Conservation (phyloP, 2,797 vertebrate species). For the Alcedo atthis region DNA sequence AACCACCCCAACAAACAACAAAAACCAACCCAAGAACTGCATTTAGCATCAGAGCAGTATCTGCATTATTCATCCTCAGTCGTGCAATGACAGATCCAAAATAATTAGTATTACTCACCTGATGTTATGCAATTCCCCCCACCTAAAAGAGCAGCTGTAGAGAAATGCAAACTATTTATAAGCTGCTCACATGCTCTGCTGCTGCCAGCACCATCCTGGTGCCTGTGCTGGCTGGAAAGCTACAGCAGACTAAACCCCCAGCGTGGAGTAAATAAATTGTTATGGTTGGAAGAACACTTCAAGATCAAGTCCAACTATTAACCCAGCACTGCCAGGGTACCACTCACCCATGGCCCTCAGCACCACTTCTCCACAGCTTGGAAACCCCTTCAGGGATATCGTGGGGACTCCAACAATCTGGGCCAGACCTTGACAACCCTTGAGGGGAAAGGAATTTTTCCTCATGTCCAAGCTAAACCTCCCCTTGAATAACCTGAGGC, state of each 20-base stretch:
- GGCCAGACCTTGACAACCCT: neutral
- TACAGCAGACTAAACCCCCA: neutral
- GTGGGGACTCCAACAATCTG: neutral
- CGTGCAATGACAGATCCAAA: slow-evolving; percentile 51
- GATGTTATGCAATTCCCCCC: slow-evolving; percentile 46
- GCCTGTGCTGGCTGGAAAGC: neutral
- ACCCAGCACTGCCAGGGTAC: neutral
- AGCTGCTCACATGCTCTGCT: neutral
- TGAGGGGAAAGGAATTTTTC: neutral
- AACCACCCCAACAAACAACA: neutral
- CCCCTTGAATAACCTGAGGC: neutral
- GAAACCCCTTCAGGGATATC: neutral
- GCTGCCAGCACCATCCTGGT: neutral
- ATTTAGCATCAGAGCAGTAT: slow-evolving; percentile 13
- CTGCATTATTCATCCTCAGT: slow-evolving; percentile 70
- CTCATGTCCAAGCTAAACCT: neutral
- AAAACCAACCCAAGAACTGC: slow-evolving; percentile 29
- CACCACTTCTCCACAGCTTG: neutral
- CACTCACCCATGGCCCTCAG: neutral
- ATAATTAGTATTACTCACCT: slow-evolving; percentile 61
- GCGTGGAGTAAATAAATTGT: neutral
- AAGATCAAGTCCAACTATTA: neutral
- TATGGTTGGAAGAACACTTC: neutral
- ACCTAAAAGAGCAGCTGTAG: neutral
- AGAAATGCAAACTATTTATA: slow-evolving; percentile 22